Evolutionary conservation across 2,797 vertebrate genomes (phyloP), one percentile per base, ranked within the genome.

Genomic region (Muscicapa comitata): DNA sequence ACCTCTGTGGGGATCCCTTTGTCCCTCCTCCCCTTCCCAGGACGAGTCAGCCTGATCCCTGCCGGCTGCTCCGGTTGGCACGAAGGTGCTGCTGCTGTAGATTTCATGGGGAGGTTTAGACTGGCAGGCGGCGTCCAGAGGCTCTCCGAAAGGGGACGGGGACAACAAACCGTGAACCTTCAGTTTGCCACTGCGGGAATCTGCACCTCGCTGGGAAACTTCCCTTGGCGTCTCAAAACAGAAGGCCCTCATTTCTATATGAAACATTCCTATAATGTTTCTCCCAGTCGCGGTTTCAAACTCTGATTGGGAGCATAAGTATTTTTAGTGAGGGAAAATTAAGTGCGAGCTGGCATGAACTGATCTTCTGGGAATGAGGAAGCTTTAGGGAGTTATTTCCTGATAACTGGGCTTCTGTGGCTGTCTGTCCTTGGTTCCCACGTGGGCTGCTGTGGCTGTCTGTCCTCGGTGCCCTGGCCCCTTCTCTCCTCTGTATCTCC

Each of bases 131-230:
- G 72, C 23, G 7, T 11, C 33, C 33, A 1, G 17, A 14, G 40
- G 37, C n/a, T 23, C 42, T 70, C n/a, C 6, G 1, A 6, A 40
- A 33, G 48, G 61, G 26, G 25, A 4, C 7, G 3, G 13, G 7
- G 7, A 1, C 42, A 54, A 4, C 1, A 26, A n/a, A 24, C 5
- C 8, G 15, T 19, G 48, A 51, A 0, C 21, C 7, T 21, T 29
- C 38, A 25, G 0, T 40, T 58, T 38, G 31, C 7, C 62, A 1
- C 0, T 13, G 29, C 35, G 2, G 76, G 33, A n/a, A 25, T 8
- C 55, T 10, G 37, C 20, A 4, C 15, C 38, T 54, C 7, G 1
- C 15, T 19, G 42, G 54, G 87, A 35, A 75, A 7, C 70, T 59
- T 23, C 28, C 13, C 33, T 12, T 1, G 16, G 40, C 5, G 4